Conservation (phyloP, 2,888 invertebrate species). For the Drosophila anceps region DNA sequence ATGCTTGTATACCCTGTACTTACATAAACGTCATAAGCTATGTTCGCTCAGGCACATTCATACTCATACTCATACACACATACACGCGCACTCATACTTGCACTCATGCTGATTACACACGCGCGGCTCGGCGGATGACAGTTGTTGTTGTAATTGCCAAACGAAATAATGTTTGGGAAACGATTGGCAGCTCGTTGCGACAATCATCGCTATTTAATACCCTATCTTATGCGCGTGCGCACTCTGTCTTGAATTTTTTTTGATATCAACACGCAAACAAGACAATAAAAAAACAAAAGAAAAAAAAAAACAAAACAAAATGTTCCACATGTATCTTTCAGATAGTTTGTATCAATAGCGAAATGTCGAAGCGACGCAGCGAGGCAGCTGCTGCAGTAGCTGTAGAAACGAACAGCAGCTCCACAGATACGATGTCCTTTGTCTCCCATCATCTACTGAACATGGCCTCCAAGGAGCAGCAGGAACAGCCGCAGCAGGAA, state of each 20-base stretch:
- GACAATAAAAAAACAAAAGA: too few species aligned
- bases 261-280: slow-evolving; percentile 64
- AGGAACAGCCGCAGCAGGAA: slow-evolving; percentile 19
- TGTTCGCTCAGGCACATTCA: not conserved
- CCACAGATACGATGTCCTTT: slow-evolving; percentile 46
- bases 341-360: slow-evolving; percentile 78
- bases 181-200: slow-evolving; percentile 27
- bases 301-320: slow-evolving; percentile 25
- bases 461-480: slow-evolving; percentile 23
- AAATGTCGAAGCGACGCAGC: slow-evolving; percentile 61
- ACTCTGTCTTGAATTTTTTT: slow-evolving; percentile 43
- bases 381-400: slow-evolving; percentile 41
- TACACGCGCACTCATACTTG: slow-evolving; percentile 14
- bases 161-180: slow-evolving; percentile 28
- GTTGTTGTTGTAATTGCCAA: slow-evolving; percentile 34
- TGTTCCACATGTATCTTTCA: slow-evolving; percentile 71
- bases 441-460: slow-evolving; percentile 56
- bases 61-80: not conserved
- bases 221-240: not conserved
- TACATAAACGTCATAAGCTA: slow-evolving; percentile 5
- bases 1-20: not conserved
- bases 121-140: slow-evolving; percentile 17
- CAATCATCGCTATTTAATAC: slow-evolving; percentile 6
- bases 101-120: slow-evolving; percentile 40
- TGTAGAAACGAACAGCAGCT: slow-evolving; percentile 28